Evolutionary conservation across 2,888 invertebrate genomes (phyloP).

Genomic region (Limnephilus marmoratus): DNA sequence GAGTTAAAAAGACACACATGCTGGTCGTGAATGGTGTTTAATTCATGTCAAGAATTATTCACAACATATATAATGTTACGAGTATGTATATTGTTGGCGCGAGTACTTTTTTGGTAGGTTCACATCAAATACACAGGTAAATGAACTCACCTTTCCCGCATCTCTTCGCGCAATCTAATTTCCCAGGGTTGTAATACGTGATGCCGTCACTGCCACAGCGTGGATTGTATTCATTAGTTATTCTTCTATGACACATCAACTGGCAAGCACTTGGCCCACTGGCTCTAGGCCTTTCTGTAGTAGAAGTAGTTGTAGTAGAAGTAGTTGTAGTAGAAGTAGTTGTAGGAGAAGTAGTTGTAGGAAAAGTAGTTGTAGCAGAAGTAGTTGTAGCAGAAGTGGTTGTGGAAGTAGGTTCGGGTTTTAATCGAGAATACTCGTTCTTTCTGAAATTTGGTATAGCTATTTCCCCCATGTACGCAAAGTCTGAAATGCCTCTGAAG

Average conservation of each 20-base stretch:
- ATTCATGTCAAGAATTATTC: too few species aligned
- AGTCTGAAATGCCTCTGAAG: background rate
- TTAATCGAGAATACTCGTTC: background rate
- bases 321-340: background rate
- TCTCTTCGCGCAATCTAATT: conserved; percentile 59
- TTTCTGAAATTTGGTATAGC: background rate
- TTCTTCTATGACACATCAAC: conserved; percentile 4
- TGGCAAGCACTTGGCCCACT: conserved; percentile 9
- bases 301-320: background rate
- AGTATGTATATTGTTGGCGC: background rate
- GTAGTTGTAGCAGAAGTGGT: background rate
- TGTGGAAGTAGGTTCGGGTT: background rate
- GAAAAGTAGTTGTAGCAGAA: background rate
- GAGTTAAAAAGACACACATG: too few species aligned
- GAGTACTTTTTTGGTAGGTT: background rate
- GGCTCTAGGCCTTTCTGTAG: background rate
- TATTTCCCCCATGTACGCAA: background rate
- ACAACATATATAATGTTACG: too few species aligned
- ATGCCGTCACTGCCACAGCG: conserved; percentile 66
- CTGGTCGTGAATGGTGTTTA: too few species aligned
- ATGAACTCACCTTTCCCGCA: conserved; percentile 65
- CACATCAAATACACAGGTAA: too few species aligned
- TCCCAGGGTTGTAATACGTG: conserved; percentile 64
- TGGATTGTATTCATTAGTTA: conserved; percentile 64
- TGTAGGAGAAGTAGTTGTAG: too few species aligned